Evolutionary conservation across 2,888 invertebrate genomes (phyloP), one percentile per base, ranked within the genome.

Genomic region (Conus canariensis): DNA sequence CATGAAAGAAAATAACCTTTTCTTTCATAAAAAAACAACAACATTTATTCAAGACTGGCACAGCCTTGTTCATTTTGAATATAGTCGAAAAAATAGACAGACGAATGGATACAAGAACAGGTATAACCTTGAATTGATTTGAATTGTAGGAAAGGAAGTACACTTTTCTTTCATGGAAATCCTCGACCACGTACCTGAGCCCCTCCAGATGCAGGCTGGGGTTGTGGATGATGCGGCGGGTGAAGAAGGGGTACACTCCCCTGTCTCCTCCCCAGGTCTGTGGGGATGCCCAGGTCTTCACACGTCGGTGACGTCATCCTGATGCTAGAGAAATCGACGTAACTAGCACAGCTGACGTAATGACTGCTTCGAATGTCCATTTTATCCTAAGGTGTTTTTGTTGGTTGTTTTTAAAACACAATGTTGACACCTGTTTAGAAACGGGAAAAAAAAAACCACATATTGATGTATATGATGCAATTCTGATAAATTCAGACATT

Each of bases 281-380:
- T 89, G 10, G 95, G 95, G 77, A 95, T 95, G 9, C 95, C 95
- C 56, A 95, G 93, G 88, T 95, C 94, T 91, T 94, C 93, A 89
- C 95, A 95, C 45, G 95, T 94, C 3, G 95, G 95, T 14, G 94
- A 94, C 12, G 95, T 93, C 59, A 95, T 91, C 60, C 90, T 87
- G 16, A 90, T 58, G 19, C 90, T 90, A 77, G 90, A 87, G 58
- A 90, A 87, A 19, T 92, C 91, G 30, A 90, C 80, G 87, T 88
- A 91, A 25, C 64, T 60, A 58, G 45, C 83, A 58, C 85, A 89
- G 74, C 89, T 85, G 88, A 82, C 64, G 88, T 88, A 88, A 70
- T 60, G 88, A 60, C 64, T 22, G 58, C 77, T 67, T 59, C 89
- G n/a, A 64, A 89, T 70, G 77, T 89, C 89, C 89, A 89, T 89